Evolutionary conservation across 2,113 vertebrate genomes (phyloP), one percentile per base, ranked within the genome.

Genomic region (Bufo bufo): DNA sequence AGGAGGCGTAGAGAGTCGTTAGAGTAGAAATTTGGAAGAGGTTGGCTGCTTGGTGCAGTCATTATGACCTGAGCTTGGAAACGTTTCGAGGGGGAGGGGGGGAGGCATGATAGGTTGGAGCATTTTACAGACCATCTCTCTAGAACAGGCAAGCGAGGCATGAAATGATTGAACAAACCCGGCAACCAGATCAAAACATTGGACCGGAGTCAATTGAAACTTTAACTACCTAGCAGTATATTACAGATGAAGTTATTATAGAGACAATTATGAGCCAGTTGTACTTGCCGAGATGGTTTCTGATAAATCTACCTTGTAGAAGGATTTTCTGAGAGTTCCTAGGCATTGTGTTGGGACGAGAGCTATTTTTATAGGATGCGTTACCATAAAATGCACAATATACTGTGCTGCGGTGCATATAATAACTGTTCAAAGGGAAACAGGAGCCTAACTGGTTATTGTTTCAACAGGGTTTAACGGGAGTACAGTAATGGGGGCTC

Each of bases 11-110:
- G 56, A 19, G 79, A 77, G 86, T 65, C 71, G 78, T 72, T 81
- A 49, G 33, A 82, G 45, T n/a, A 33, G 86, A 72, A 45, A 83
- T 82, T 83, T 88, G 87, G 87, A 88, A 88, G 87, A 77, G 69
- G 10, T 49, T 59, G 65, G 17, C 56, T 87, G 63, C 50, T 59
- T 79, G 20, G 86, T 69, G 86, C 58, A 87, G 63, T 83, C 80
- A 83, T 88, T 88, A 88, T 77, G 69, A 88, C 87, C 87, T 54
- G 69, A 52, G 87, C 56, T 65, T 75, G 87, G 80, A 83, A 83
- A 83, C 54, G 66, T 75, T 82, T 82, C 79, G 49, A 52, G 49
- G 65, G 61, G 6, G 59, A 20, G 20, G 79, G 63, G 63, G 66
- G 61, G 54, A 77, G 54, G n/a, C n/a, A 80, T 63, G 69, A 61